Base-by-base conservation (phyloP, 2,113 vertebrate genomes). In the Nerophis lumbriciformis region DNA sequence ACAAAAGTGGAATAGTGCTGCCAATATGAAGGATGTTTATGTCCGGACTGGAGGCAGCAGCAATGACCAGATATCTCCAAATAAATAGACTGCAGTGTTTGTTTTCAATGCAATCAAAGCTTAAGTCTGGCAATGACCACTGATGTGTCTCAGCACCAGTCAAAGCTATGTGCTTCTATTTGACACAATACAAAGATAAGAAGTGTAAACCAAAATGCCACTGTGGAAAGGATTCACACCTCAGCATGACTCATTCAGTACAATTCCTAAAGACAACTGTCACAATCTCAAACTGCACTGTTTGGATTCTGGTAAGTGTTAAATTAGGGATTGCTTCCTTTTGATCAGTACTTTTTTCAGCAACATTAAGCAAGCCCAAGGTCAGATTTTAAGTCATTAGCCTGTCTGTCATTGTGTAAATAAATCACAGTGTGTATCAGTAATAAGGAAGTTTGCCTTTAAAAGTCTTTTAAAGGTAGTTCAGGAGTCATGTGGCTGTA, bases 361-460 rank as follows among this genome's bases (percentile, higher is more conserved):
- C 65, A 54, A 53, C 58, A 63, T 61, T 55, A 58, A 57, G 55
- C 49, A 58, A 53, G 55, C 42, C 39, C 83, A 89, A 89, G 87
- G 87, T 87, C 84, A 87, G 64, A 75, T 72, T 53, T 68, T 2
- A 8, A 80, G 73, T 68, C 68, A 64, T 79, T 85, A 73, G 64
- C 42, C 62, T 45, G 61, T 63, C 66, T 79, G 80, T 84, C 65
- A 64, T 69, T 65, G n/a, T 38, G 36, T 16, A 61, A 75, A 85
- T 84, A 86, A 85, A 83, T 87, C 77, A 83, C 49, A 28, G 57
- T 63, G 76, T 82, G 65, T 82, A 72, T 84, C 51, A 78, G 80
- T 85, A 87, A 90, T 90, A 83, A 89, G 86, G 86, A 89, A 88
- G 85, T 83, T 72, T 77, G 84, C 73, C 58, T 71, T 75, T 79